Base-by-base conservation (phyloP, 2,113 vertebrate species). In the Thymallus thymallus region DNA sequence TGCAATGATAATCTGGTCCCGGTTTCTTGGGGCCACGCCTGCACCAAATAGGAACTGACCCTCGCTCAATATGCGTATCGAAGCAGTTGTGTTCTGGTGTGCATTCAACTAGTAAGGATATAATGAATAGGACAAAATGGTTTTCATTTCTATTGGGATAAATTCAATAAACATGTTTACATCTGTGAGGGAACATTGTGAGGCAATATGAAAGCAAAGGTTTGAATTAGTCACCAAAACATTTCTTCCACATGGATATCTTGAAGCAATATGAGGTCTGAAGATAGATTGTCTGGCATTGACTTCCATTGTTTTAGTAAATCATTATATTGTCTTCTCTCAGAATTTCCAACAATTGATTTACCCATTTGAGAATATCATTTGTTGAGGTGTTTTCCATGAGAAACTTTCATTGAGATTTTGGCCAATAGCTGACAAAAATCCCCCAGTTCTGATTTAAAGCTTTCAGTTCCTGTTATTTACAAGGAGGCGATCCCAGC, bases 201-300 rank as follows among this genome's bases (percentile, higher is more conserved):
- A 79, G 69, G 87, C 81, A 87, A 83, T 71, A 87, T 41, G 35
- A 41, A 41, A 87, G 80, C 76, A 76, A 81, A 67, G 73, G 82
- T 85, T 80, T 80, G 80, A 91, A 85, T 90, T 84, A 86, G 81
- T 86, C 78, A 80, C 87, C 80, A 80, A 82, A 69, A 77, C 63
- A 16, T 82, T 91, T 82, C 87, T 88, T 78, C 85, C 91, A 92
- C 89, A 91, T 92, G 88, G 75, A 48, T 55, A 9, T 88, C 87
- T 85, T 71, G 64, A 65, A 86, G 85, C 84, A 68, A 76, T 63
- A 73, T 80, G 23, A 41, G 66, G 68, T 76, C 78, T 16, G 79
- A 82, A 70, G 74, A 79, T 79, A 70, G 75, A 69, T 80, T 78
- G 66, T 63, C 80, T 86, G 62, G 69, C 32, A 73, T 30, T 5